Conservation (phyloP, 2,113 vertebrate genomes). For the Euleptes europaea region DNA sequence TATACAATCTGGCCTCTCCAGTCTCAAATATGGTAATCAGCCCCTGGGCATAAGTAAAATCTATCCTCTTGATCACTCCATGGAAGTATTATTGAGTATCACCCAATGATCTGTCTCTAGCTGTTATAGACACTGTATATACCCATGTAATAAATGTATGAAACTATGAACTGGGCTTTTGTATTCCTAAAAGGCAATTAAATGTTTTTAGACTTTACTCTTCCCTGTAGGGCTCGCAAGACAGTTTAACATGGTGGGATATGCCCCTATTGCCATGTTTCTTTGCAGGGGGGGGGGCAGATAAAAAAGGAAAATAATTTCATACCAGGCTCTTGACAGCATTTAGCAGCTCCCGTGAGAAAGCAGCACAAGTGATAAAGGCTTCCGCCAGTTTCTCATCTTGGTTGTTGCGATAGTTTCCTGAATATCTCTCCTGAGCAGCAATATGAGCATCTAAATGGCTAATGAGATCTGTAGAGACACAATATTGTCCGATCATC, state of each 20-base stretch:
- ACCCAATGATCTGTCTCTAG: no score
- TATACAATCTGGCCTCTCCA: no score
- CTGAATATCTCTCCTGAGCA: slow-evolving; percentile 73
- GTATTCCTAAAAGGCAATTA: no score
- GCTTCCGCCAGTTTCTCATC: slow-evolving; percentile 69
- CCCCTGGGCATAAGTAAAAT: no score
- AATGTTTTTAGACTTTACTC: no score
- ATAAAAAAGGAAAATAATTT: not conserved
- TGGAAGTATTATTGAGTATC: no score
- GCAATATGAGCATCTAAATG: slow-evolving; percentile 69
- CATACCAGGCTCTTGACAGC: slow-evolving; percentile 75
- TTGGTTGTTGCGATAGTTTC: slow-evolving; percentile 67
- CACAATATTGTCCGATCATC: not conserved
- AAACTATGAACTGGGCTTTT: no score
- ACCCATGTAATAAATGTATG: no score
- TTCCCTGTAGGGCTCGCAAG: not conserved
- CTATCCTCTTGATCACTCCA: no score
- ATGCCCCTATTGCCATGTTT: not conserved
- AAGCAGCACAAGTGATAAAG: slow-evolving; percentile 71
- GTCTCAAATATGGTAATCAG: no score
- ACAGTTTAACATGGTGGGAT: not conserved
- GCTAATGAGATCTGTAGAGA: slow-evolving; percentile 67
- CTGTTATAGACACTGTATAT: no score
- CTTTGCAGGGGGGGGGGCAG: not conserved
- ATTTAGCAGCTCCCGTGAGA: slow-evolving; percentile 71